Evolutionary conservation across 2,113 vertebrate genomes (phyloP), one percentile per base, ranked within the genome.

Genomic region (Vulpes lagopus): DNA sequence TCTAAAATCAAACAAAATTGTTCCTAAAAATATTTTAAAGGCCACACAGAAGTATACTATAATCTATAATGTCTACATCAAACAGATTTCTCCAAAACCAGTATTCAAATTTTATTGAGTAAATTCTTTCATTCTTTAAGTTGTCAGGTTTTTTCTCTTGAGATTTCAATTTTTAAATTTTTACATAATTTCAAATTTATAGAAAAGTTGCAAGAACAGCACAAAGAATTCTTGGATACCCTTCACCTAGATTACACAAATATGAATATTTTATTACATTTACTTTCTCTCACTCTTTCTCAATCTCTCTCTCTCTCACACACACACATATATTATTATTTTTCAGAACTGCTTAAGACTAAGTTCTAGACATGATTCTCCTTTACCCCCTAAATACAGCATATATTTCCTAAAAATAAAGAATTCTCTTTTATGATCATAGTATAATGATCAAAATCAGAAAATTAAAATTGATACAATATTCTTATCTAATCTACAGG

Each of bases 101-200:
- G 17, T 55, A 74, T 69, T 91, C 38, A 67, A 82, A 83, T 15
- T 69, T 90, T 43, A 94, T 0, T 96, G 69, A 90, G 51, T 35
- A 83, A 93, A 83, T 23, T 73, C 30, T 79, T 91, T 91, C 38
- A 43, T 95, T 90, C 25, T 59, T 59, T 76, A 93, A 92, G 25
- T 87, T 82, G 32, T 38, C 84, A 8, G 8, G 0, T 78, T 67
- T 85, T 74, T 76, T 43, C 64, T 27, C 74, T 87, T 57, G 86
- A 80, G 49, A 83, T 78, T 76, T 93, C 74, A 93, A 32, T 43
- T 82, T 89, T 51, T 78, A 90, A 23, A 89, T 17, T 79, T 62
- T 80, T 55, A 79, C 22, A 49, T 79, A 69, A 94, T 57, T 71
- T 90, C 62, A 90, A 62, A 64, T 71, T 85, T 94, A 69, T 15